phyloP scores from a whole-genome alignment of 92 coral and sea anemone genomes.

The Galaxea fascicularis region DNA sequence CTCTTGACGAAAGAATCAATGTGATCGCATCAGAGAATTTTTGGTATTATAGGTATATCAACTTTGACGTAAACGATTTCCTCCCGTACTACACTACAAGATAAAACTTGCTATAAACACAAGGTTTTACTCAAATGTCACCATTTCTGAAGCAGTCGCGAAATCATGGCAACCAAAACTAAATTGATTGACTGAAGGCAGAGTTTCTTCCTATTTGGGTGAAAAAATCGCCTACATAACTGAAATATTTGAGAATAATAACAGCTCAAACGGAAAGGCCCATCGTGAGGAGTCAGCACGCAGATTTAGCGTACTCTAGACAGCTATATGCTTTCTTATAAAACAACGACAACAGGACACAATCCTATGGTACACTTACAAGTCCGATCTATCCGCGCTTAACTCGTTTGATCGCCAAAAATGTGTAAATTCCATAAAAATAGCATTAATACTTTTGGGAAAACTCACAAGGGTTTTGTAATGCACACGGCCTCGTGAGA shows the following conservation, averaged over 20 bases:
- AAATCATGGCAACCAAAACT: not conserved
- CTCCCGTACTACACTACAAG: conserved; percentile 18
- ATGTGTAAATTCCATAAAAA: conserved; percentile 90
- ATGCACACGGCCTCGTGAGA: conserved; percentile 15
- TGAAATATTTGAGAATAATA: conserved; percentile 69
- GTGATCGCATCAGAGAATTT: conserved; percentile 29
- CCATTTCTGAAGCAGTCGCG: not conserved
- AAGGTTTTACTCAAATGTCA: not conserved
- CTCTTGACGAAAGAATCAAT: not conserved
- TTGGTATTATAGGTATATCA: conserved; percentile 20
- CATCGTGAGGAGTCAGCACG: conserved; percentile 23
- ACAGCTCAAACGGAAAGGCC: conserved; percentile 29
- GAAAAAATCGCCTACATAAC: conserved; percentile 45
- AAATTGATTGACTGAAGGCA: not conserved
- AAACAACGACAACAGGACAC: not conserved
- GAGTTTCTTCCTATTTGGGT: not conserved
- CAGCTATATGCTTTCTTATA: not conserved
- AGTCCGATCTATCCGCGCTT: conserved; percentile 39
- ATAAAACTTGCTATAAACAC: conserved; percentile 1
- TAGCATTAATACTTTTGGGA: conserved; percentile 81
- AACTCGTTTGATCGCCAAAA: conserved; percentile 80
- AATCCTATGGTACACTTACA: conserved; percentile 19
- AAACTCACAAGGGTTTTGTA: conserved; percentile 13
- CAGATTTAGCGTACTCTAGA: conserved; percentile 3
- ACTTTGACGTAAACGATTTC: conserved; percentile 29